phyloP scores from a whole-genome alignment of 2,888 invertebrate species.

The Sacculina carcini region DNA sequence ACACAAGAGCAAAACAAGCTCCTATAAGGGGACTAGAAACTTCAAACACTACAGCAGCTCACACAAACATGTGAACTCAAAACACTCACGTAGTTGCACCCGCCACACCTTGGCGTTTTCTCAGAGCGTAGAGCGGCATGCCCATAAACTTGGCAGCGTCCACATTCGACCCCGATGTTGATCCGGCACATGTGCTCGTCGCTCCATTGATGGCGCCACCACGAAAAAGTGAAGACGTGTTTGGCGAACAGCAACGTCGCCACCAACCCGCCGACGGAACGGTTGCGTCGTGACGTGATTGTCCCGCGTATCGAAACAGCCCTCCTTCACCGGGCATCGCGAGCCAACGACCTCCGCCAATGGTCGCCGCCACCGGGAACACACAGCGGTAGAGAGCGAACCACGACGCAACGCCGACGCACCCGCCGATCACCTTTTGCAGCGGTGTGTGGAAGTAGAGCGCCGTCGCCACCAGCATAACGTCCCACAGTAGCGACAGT shows the following conservation, averaged over 20 bases:
- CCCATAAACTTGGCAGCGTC: constrained; percentile 41
- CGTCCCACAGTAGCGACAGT: constrained; percentile 69
- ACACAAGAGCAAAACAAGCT: no score
- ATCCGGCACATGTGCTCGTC: neutral
- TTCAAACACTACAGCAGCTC: no score
- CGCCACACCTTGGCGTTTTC: no score
- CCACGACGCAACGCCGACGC: constrained; percentile 68
- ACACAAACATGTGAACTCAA: no score
- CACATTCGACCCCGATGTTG: constrained; percentile 9
- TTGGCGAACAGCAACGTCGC: neutral
- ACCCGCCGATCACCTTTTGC: constrained; percentile 70
- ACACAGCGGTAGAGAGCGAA: constrained; percentile 48
- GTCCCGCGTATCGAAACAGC: neutral
- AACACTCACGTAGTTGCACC: no score
- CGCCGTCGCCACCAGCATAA: constrained; percentile 75
- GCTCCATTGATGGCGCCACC: neutral
- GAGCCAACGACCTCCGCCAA: neutral
- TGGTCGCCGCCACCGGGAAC: constrained; percentile 6
- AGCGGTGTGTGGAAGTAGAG: constrained; percentile 88
- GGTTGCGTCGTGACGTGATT: neutral
- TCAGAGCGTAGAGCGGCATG: constrained; percentile 34
- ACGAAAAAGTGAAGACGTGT: neutral
- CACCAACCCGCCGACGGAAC: neutral
- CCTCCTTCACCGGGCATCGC: neutral
- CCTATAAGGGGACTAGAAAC: no score